A percentile compares a stretch with the other conserved stretches of the same genome.
Conservation (phyloP, 2,888 invertebrate species). For the Eueremaeus valkanovi region DNA sequence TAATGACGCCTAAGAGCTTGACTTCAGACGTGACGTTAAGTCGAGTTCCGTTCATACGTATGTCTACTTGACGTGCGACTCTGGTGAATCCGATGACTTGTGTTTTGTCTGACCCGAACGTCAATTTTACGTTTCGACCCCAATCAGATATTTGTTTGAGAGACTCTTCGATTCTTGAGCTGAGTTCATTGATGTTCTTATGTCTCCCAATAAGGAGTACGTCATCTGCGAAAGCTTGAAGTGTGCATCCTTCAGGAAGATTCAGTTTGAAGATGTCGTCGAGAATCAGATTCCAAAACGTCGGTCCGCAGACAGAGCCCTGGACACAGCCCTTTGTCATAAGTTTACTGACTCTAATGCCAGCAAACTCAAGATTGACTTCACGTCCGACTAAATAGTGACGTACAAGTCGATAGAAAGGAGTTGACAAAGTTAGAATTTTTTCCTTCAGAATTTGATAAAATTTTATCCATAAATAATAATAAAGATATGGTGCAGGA, state of each 20-base stretch:
- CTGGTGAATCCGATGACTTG: not conserved
- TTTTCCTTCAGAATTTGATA: too few relatives aligned
- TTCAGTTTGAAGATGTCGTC: constrained; percentile 7
- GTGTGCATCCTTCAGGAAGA: not conserved
- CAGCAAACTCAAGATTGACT: not conserved
- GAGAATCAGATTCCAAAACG: too few relatives aligned
- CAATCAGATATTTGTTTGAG: not conserved
- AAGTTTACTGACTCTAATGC: not conserved
- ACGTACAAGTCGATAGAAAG: not conserved
- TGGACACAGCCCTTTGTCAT: constrained; percentile 33
- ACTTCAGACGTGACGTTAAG: not conserved
- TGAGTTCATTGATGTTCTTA: not conserved
- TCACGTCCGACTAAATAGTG: not conserved
- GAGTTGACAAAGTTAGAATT: too few relatives aligned
- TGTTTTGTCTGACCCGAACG: not conserved
- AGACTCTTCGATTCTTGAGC: not conserved
- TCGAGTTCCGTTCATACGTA: not conserved
- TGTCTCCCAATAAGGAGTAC: not conserved
- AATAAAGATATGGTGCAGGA: too few relatives aligned
- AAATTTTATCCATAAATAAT: too few relatives aligned
- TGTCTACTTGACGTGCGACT: not conserved
- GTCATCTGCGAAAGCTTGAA: constrained; percentile 35
- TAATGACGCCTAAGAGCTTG: constrained; percentile 6
- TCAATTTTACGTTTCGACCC: not conserved
- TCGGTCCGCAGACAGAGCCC: constrained; percentile 29